Evolutionary conservation across 2,888 invertebrate species (phyloP).

Genomic region (Nebria brevicollis): DNA sequence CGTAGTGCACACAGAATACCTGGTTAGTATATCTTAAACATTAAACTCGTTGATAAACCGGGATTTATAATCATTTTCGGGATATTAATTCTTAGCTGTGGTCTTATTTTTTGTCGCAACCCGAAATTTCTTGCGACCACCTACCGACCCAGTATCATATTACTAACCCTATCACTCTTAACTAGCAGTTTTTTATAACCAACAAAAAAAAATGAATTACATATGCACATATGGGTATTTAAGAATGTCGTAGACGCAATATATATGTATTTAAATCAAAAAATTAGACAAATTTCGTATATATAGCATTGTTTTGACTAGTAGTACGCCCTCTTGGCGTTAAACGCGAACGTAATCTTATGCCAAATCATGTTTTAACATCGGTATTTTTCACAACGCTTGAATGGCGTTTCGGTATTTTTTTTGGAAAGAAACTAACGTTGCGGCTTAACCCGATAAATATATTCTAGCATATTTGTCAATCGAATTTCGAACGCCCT

Average conservation of each 20-base stretch:
- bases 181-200: background rate
- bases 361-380: too few relatives aligned
- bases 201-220: background rate
- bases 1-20: slow-evolving; percentile 12
- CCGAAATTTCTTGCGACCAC: background rate
- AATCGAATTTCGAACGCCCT: too few relatives aligned
- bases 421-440: too few relatives aligned
- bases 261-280: too few relatives aligned
- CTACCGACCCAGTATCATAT: slow-evolving; percentile 3
- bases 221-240: background rate
- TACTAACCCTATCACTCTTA: slow-evolving; percentile 3
- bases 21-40: slow-evolving; percentile 4
- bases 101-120: background rate
- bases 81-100: background rate
- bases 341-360: too few relatives aligned
- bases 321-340: too few relatives aligned
- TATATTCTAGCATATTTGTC: too few relatives aligned
- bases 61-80: background rate
- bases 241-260: background rate
- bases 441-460: too few relatives aligned
- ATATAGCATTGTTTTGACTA: too few relatives aligned
- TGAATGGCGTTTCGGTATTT: too few relatives aligned
- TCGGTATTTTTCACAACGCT: too few relatives aligned
- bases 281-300: too few relatives aligned
- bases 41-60: background rate